Percentiles rank a stretch among this genome's conserved stretches.
phyloP scores from a whole-genome alignment of 1,140 invertebrate species.

The Amphibalanus amphitrite region DNA sequence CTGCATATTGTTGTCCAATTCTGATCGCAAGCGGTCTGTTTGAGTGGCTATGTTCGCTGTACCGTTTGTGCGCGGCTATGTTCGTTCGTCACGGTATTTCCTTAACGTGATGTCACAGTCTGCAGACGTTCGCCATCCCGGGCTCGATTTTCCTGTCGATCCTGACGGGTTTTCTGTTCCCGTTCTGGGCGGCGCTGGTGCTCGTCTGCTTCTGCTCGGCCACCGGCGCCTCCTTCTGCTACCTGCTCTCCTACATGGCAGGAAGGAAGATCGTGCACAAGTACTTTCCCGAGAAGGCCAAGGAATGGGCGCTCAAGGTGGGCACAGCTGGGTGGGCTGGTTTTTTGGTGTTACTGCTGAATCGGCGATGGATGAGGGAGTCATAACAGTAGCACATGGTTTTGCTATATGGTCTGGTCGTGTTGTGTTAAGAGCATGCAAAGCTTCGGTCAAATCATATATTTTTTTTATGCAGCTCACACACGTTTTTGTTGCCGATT shows the following conservation, averaged over 20 bases:
- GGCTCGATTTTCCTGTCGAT: slow-evolving; percentile 97
- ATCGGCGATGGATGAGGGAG: too few relatives aligned
- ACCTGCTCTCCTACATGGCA: slow-evolving; percentile 72
- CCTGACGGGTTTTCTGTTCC: slow-evolving; percentile 81
- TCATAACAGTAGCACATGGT: too few relatives aligned
- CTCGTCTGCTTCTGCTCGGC: slow-evolving; percentile 93
- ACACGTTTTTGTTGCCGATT: too few relatives aligned
- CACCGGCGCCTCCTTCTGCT: slow-evolving; percentile 87
- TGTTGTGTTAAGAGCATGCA: too few relatives aligned
- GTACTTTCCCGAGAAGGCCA: slow-evolving; percentile 75
- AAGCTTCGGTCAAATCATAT: too few relatives aligned
- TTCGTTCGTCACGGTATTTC: neutral
- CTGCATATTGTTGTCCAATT: neutral
- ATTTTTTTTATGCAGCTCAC: too few relatives aligned
- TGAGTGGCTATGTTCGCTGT: neutral
- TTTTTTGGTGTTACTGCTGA: too few relatives aligned
- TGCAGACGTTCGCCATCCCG: slow-evolving; percentile 99
- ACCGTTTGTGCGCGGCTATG: too few relatives aligned
- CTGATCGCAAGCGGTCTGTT: neutral
- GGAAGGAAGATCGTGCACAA: slow-evolving; percentile 65
- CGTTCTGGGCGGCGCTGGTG: slow-evolving; percentile 70
- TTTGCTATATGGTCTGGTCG: too few relatives aligned
- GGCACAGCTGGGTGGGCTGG: too few relatives aligned
- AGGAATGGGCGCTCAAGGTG: slow-evolving; percentile 67
- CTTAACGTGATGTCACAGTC: slow-evolving; percentile 17